Evolutionary conservation across 1,140 invertebrate species (phyloP), one percentile per base, ranked within the genome.

Genomic region (Drosophila kanapiae): DNA sequence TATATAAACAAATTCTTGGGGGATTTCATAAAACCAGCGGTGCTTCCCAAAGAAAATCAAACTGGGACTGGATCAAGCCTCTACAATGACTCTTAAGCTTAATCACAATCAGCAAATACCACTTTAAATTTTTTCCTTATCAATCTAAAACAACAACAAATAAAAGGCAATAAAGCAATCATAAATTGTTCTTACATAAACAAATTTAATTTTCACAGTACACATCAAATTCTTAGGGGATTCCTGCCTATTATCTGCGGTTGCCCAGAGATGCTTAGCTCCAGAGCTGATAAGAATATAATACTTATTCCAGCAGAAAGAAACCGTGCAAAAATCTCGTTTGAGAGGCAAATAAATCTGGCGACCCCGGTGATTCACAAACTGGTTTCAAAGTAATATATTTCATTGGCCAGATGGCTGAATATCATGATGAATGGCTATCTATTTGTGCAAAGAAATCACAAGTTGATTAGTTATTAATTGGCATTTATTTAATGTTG

Each of bases 221-320:
- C 3, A 9, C 7, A 43, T 1, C 1, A 7, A 9, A 14, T 27
- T 16, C 8, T 14, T 4, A 31, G 43, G 35, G 64, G 61, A 4
- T 49, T 49, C 31, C 18, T 49, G 1, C 4, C 0, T 4, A 23
- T n/a, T 47, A 68, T 68, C 49, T 38, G 38, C 13, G 14, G 9
- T 35, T 29, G 31, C 14, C 10, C 14, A 38, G 38, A 18, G 40
- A 63, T 37, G n/a, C 23, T 38, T 3, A 33, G 18, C 13, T 40
- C 4, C 35, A 8, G 1, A 29, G 29, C 37, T 49, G 69, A 72
- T 72, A 71, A 72, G 65, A 69, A 51, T 31, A 31, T 16, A 27
- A n/a, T 48, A 33, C 6, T 14, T 5, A 11, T 8, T 16, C 8
- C 4, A 47, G 16, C 18, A n/a, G n/a, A n/a, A n/a, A 18, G 29